Evolutionary conservation across 2,888 invertebrate genomes (phyloP).

Genomic region (Pheosia tremula): DNA sequence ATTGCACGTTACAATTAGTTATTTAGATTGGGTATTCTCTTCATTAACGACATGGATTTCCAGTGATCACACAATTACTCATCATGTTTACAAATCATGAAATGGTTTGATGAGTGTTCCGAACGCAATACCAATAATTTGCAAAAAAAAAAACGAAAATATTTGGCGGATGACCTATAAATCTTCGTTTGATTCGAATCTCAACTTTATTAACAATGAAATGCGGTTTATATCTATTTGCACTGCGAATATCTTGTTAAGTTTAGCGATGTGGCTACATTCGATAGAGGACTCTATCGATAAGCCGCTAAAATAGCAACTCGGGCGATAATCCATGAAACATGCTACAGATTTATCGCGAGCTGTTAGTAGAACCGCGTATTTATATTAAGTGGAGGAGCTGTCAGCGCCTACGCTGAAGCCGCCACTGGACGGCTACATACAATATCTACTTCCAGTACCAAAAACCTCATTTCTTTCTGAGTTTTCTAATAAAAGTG

Average conservation of each 20-base stretch:
- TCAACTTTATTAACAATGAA: conserved; percentile 44
- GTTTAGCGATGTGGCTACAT: conserved; percentile 46
- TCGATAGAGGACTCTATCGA: conserved; percentile 69
- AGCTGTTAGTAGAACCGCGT: conserved; percentile 74
- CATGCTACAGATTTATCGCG: conserved; percentile 74
- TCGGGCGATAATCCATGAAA: conserved; percentile 58
- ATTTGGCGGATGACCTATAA: conserved; percentile 52
- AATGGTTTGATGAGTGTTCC: conserved; percentile 46
- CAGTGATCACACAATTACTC: conserved; percentile 25
- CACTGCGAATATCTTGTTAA: conserved; percentile 44
- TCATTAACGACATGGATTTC: conserved; percentile 36
- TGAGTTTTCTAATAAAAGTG: conserved; percentile 9
- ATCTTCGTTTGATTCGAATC: conserved; percentile 34
- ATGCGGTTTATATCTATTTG: conserved; percentile 34
- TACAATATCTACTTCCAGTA: conserved; percentile 59
- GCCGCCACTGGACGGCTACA: conserved; percentile 71
- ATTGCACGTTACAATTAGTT: conserved; percentile 31
- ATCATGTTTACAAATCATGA: conserved; percentile 35
- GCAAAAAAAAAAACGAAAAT: conserved; percentile 54
- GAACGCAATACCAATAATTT: conserved; percentile 46
- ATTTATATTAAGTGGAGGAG: conserved; percentile 83
- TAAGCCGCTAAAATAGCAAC: conserved; percentile 65
- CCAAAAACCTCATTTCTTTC: conserved; percentile 19
- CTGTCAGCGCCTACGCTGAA: conserved; percentile 82
- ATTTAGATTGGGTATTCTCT: conserved; percentile 23